Conservation (phyloP, 1,140 invertebrate genomes). For the Cydia pomonella region DNA sequence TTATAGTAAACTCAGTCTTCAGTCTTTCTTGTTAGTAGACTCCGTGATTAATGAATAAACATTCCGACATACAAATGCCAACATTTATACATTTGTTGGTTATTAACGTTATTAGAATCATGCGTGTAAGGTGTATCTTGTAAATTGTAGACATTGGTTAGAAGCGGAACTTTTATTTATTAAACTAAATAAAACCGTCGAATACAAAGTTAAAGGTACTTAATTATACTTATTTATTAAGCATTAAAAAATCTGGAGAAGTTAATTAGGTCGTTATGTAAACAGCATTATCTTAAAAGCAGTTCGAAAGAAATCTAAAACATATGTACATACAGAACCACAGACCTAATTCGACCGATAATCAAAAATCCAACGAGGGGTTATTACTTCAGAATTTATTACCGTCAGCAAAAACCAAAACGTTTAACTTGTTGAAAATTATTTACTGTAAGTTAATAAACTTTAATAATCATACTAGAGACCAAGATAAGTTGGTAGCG, state of each 20-base stretch:
- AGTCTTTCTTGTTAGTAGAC: neutral
- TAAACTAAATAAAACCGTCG: too few species aligned
- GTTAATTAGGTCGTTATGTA: neutral
- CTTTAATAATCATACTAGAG: too few species aligned
- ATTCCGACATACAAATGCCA: neutral
- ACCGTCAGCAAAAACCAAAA: too few species aligned
- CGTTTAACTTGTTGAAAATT: too few species aligned
- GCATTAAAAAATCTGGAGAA: neutral
- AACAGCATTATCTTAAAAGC: neutral
- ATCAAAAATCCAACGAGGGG: too few species aligned
- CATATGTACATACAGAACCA: neutral
- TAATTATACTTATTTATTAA: neutral
- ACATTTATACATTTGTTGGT: neutral
- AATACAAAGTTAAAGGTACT: neutral
- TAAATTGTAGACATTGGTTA: neutral
- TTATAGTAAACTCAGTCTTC: neutral
- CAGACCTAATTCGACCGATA: too few species aligned
- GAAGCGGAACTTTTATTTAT: too few species aligned
- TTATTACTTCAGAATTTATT: too few species aligned
- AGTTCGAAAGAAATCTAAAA: neutral
- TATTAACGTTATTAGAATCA: neutral
- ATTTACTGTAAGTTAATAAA: too few species aligned
- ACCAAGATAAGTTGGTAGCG: too few species aligned
- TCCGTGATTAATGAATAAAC: neutral
- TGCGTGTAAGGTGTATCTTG: neutral